These are phyloP conservation scores for Epinotia brunnichana DNA, from an alignment of 2,888 invertebrate species.

Conservation along the genomic window DNA sequence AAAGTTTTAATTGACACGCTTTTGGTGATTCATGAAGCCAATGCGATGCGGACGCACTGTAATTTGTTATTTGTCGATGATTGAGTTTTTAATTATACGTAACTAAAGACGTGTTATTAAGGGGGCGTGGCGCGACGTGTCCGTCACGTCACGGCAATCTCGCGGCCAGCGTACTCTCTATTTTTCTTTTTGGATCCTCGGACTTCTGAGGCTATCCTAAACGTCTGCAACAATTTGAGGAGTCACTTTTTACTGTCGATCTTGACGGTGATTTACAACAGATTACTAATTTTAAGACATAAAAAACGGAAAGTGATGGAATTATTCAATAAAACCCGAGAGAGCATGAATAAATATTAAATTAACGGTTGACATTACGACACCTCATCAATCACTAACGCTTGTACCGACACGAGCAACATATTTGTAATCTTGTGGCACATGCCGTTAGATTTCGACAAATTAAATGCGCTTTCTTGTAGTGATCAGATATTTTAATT, in stretches of 20 bases:
- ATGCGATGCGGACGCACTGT: slow-evolving; percentile 59
- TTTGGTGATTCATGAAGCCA: slow-evolving; percentile 70
- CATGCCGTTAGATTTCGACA: slow-evolving; percentile 54
- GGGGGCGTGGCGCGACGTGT: slow-evolving; percentile 70
- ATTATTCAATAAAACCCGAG: slow-evolving; percentile 48
- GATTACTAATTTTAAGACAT: slow-evolving; percentile 52
- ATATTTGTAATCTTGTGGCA: slow-evolving; percentile 64
- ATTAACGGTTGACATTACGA: slow-evolving; percentile 66
- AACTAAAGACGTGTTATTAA: slow-evolving; percentile 77
- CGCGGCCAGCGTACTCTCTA: slow-evolving; percentile 58
- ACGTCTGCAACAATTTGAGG: slow-evolving; percentile 60
- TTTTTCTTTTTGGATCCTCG: slow-evolving; percentile 52
- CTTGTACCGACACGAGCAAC: slow-evolving; percentile 63
- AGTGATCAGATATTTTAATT: background rate
- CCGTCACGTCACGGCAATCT: slow-evolving; percentile 75
- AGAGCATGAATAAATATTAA: slow-evolving; percentile 61
- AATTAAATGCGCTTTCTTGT: slow-evolving; percentile 58
- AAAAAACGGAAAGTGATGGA: slow-evolving; percentile 47
- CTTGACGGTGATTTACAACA: slow-evolving; percentile 56
- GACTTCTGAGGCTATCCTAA: slow-evolving; percentile 47
- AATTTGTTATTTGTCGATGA: slow-evolving; percentile 79
- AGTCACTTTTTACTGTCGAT: slow-evolving; percentile 51
- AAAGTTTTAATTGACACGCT: slow-evolving; percentile 76
- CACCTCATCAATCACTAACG: slow-evolving; percentile 66
- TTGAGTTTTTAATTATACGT: slow-evolving; percentile 81